Evolutionary conservation across 2,797 vertebrate genomes (phyloP).

Genomic region (Acipenser ruthenus): DNA sequence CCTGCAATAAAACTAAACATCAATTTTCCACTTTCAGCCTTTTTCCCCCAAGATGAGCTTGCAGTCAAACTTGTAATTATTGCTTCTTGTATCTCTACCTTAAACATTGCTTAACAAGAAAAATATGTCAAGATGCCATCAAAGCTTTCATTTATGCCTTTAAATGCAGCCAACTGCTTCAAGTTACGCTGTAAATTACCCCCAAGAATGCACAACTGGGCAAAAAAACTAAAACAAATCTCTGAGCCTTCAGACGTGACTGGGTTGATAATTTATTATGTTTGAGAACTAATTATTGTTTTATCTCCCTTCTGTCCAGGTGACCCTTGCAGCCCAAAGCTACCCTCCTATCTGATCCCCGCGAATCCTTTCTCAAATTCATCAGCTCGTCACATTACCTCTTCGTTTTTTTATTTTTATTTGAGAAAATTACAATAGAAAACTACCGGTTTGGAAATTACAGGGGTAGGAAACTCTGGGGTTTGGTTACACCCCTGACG

Average conservation of each 20-base stretch:
- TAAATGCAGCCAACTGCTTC: slow-evolving; percentile 67
- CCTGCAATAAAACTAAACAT: neutral
- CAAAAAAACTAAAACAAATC: slow-evolving; percentile 49
- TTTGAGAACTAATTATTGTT: slow-evolving; percentile 62
- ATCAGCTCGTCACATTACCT: slow-evolving; percentile 52
- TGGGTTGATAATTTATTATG: slow-evolving; percentile 65
- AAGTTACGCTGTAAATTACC: slow-evolving; percentile 72
- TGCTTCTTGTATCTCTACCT: slow-evolving; percentile 68
- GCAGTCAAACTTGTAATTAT: slow-evolving; percentile 68
- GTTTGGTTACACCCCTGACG: slow-evolving; percentile 14
- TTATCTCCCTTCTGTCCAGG: slow-evolving; percentile 56
- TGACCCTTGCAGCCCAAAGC: slow-evolving; percentile 54
- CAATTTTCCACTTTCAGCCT: neutral
- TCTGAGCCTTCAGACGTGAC: slow-evolving; percentile 42
- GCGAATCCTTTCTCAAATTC: slow-evolving; percentile 62
- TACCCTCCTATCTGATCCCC: slow-evolving; percentile 52
- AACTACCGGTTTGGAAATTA: slow-evolving; percentile 27
- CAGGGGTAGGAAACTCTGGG: slow-evolving; percentile 17
- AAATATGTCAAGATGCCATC: slow-evolving; percentile 72
- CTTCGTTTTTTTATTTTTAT: slow-evolving; percentile 18
- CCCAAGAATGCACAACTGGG: slow-evolving; percentile 65
- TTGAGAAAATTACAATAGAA: slow-evolving; percentile 37
- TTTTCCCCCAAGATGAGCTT: slow-evolving; percentile 51
- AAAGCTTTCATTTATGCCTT: slow-evolving; percentile 70
- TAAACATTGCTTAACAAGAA: slow-evolving; percentile 79